These are phyloP conservation scores for Drosophila prostipennis DNA, from an alignment of 2,888 invertebrate genomes.

Conservation along the genomic window DNA sequence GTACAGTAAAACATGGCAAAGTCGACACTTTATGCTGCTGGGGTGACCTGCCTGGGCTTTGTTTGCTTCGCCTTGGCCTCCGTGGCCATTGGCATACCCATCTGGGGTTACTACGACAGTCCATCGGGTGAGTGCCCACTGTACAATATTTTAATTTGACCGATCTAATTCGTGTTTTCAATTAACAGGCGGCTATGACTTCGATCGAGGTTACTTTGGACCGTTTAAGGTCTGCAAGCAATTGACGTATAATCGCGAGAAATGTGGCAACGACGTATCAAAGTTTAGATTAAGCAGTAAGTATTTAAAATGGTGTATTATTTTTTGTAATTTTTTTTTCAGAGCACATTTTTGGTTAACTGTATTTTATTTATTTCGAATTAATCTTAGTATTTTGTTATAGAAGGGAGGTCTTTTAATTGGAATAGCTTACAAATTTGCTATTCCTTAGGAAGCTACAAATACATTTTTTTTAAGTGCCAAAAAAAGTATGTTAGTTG, in stretches of 20 bases:
- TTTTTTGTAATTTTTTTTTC: too few species aligned
- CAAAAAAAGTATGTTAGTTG: too few species aligned
- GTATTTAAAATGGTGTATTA: conserved; percentile 77
- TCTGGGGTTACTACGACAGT: conserved; percentile 93
- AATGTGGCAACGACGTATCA: conserved; percentile 91
- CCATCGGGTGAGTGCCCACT: conserved; percentile 85
- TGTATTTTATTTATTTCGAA: too few species aligned
- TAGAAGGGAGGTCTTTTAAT: too few species aligned
- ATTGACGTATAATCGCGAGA: conserved; percentile 91
- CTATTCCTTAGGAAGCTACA: too few species aligned
- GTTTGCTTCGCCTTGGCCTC: conserved; percentile 92
- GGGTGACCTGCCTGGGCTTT: conserved; percentile 86
- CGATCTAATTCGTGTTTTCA: background rate
- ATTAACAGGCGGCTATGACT: conserved; percentile 84
- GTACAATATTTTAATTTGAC: conserved; percentile 22
- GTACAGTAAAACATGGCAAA: conserved; percentile 83
- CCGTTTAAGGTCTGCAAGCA: conserved; percentile 95
- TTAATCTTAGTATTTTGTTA: too few species aligned
- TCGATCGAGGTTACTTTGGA: conserved; percentile 93
- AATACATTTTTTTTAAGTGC: too few species aligned
- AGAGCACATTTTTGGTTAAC: too few species aligned
- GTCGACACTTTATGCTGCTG: conserved; percentile 84
- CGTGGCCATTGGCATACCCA: conserved; percentile 92
- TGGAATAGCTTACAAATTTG: too few species aligned
- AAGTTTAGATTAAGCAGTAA: conserved; percentile 92